These are phyloP conservation scores for Drosophila tsacasi DNA, from an alignment of 1,140 invertebrate genomes.

Conservation along the genomic window DNA sequence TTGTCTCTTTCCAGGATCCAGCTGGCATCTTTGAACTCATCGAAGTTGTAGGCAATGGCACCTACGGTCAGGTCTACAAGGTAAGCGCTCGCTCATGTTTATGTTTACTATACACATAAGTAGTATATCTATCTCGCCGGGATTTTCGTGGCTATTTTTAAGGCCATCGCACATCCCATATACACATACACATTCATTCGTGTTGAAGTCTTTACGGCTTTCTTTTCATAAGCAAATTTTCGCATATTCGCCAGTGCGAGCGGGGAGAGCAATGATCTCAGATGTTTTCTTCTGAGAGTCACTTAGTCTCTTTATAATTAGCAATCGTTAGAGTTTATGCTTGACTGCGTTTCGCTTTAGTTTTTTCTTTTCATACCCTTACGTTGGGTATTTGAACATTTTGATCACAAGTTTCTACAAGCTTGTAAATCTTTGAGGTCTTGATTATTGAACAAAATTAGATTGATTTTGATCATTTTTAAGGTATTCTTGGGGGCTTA, in stretches of 20 bases:
- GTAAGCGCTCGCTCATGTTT: constrained; percentile 87
- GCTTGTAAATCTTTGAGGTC: not conserved
- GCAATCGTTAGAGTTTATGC: constrained; percentile 78
- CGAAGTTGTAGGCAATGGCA: constrained; percentile 99
- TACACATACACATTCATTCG: constrained; percentile 14
- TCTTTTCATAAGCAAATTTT: constrained; percentile 47
- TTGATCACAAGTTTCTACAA: not conserved
- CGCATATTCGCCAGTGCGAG: constrained; percentile 4
- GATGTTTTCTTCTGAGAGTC: constrained; percentile 30
- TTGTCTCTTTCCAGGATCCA: constrained; percentile 92
- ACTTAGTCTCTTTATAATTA: constrained; percentile 74
- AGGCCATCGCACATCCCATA: constrained; percentile 9
- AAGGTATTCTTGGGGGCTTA: not conserved
- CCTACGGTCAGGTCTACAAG: constrained; percentile 99
- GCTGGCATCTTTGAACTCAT: constrained; percentile 99
- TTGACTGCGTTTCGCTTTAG: constrained; percentile 68
- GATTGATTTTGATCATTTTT: not conserved
- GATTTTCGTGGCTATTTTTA: constrained; percentile 21
- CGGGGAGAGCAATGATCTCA: constrained; percentile 49
- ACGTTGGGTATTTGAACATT: constrained; percentile 3
- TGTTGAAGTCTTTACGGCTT: constrained; percentile 32
- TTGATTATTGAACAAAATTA: not conserved
- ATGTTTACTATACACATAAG: not conserved
- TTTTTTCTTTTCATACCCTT: constrained; percentile 38
- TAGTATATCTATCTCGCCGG: constrained; percentile 1